Evolutionary conservation across 2,797 vertebrate species (phyloP), one percentile per base, ranked within the genome.

Genomic region (Sylvilagus floridanus): DNA sequence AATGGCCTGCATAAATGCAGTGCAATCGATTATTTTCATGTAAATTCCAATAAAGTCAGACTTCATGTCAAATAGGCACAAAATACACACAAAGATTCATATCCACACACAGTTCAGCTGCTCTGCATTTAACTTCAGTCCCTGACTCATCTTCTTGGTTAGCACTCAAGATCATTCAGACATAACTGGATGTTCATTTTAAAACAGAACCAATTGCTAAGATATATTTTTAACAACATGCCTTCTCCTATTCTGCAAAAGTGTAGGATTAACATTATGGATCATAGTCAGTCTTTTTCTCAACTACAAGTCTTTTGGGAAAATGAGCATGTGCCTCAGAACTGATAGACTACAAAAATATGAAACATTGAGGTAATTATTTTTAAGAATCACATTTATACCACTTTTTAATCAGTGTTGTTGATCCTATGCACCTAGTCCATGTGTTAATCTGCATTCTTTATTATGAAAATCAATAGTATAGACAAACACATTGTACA

Each of bases 351-450:
- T 84, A 8, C 8, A 76, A 37, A 91, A 87, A 82, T 47, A 81
- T 72, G 54, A 95, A 96, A 60, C 95, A 57, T 71, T 65, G 9
- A 81, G 92, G 77, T 79, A 95, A 85, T 90, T 95, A 89, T 78
- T 96, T 96, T 91, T 68, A 93, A 96, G 85, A 95, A 87, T 94
- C 57, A n/a, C 78, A 93, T 37, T 87, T 84, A 71, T 0, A 37
- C 42, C 85, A 62, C 78, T 96, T 88, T 78, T 84, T 95, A 92
- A 75, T 91, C 91, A 95, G 84, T 93, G 30, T 11, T 63, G 54
- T 73, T 93, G 62, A 96, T n/a, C 10, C 66, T 60, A 7, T 50
- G 88, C 71, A 94, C 81, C 62, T 68, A 72, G 50, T 63, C 62
- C 69, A 26, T n/a, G 86, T 66, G 26, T 73, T 94, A 92, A 93